phyloP scores from a whole-genome alignment of 2,113 vertebrate species.

The Tragelaphus strepsiceros region DNA sequence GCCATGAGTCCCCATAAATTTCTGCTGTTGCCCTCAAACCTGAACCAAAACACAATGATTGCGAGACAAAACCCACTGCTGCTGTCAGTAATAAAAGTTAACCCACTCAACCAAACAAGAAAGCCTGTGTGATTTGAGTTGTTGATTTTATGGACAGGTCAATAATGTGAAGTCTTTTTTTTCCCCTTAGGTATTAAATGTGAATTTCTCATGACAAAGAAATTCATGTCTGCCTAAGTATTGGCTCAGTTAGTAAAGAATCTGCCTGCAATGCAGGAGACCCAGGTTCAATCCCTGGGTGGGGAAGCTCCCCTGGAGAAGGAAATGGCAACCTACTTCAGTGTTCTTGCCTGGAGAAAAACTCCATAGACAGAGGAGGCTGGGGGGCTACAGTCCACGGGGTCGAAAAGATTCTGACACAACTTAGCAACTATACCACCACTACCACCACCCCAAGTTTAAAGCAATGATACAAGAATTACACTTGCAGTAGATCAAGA shows the following conservation, averaged over 20 bases:
- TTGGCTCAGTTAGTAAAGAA: not conserved
- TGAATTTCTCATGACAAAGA: not conserved
- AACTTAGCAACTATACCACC: not conserved
- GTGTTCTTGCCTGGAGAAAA: not conserved
- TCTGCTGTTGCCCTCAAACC: conserved; percentile 24
- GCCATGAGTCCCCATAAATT: not conserved
- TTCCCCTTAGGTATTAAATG: not conserved
- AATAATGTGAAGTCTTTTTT: not conserved
- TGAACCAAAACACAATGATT: conserved; percentile 1
- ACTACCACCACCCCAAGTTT: not conserved
- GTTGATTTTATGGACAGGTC: not conserved
- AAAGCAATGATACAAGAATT: not conserved
- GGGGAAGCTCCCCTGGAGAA: not conserved
- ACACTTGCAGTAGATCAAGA: not conserved
- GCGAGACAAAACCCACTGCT: not conserved
- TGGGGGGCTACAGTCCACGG: not conserved
- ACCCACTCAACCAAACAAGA: not conserved
- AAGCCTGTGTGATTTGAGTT: not conserved
- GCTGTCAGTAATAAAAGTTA: not conserved
- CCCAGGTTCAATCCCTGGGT: not conserved
- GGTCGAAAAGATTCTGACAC: not conserved
- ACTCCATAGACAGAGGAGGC: not conserved
- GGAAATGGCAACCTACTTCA: not conserved
- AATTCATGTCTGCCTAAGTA: not conserved
- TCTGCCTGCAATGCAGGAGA: not conserved